Conservation (phyloP, 2,888 invertebrate genomes). For the Andrena dorsata region DNA sequence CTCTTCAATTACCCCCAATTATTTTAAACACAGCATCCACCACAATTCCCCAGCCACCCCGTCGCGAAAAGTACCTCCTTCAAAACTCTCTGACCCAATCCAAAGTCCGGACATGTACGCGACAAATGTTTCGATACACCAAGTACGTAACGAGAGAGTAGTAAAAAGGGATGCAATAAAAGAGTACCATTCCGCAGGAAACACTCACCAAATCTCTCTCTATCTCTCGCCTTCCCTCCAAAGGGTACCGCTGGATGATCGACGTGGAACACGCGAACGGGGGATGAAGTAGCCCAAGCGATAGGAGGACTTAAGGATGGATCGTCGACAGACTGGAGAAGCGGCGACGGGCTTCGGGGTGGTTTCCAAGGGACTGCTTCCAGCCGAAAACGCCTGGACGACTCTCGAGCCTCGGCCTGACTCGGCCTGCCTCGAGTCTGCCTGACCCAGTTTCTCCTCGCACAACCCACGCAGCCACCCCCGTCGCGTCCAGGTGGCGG, state of each 20-base stretch:
- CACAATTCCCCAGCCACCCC: not conserved
- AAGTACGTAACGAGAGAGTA: not conserved
- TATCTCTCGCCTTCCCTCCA: not conserved
- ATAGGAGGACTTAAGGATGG: constrained; percentile 51
- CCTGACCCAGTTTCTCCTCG: constrained; percentile 80
- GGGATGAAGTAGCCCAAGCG: constrained; percentile 40
- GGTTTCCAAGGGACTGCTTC: constrained; percentile 82
- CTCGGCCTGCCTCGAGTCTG: constrained; percentile 74
- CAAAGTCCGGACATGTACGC: not conserved
- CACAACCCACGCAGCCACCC: constrained; percentile 68
- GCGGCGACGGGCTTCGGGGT: constrained; percentile 79
- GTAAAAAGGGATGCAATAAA: not conserved
- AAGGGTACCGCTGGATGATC: constrained; percentile 3
- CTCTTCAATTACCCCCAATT: too few species aligned
- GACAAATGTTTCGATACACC: not conserved
- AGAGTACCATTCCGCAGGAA: not conserved
- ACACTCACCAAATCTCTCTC: constrained; percentile 50
- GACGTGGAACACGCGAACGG: constrained; percentile 20
- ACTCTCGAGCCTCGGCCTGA: constrained; percentile 75
- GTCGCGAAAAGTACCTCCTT: too few species aligned
- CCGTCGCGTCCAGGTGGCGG: constrained; percentile 57
- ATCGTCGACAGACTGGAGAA: constrained; percentile 65
- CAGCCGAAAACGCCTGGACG: constrained; percentile 75
- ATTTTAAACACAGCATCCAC: not conserved
- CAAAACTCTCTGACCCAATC: constrained; percentile 2